A percentile compares a stretch with the other conserved stretches of the same genome.
These are phyloP conservation scores for Mythimna impura DNA, from an alignment of 2,888 invertebrate genomes.

Conservation along the genomic window DNA sequence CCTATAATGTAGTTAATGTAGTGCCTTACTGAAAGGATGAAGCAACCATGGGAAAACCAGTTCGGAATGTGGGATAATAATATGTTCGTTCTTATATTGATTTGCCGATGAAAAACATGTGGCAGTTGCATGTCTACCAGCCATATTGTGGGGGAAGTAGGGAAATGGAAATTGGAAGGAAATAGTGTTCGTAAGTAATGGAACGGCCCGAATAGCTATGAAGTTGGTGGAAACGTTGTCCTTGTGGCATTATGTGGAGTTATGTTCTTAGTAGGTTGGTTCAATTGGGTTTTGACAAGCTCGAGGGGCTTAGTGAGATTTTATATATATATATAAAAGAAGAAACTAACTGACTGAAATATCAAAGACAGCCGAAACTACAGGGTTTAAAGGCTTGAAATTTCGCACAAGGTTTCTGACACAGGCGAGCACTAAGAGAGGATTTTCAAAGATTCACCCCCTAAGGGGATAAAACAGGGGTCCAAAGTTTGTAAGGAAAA, in stretches of 20 bases:
- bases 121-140: slow-evolving; percentile 51
- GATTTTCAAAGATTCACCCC: no score
- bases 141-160: slow-evolving; percentile 33
- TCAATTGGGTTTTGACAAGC: slow-evolving; percentile 28
- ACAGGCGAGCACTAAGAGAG: no score
- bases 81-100: slow-evolving; percentile 51
- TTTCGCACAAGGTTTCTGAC: no score
- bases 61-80: slow-evolving; percentile 35
- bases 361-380: no score
- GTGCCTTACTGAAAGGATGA: slow-evolving; percentile 18
- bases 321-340: not conserved
- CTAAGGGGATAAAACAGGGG: no score
- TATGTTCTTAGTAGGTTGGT: slow-evolving; percentile 28
- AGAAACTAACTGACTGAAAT: no score
- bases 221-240: slow-evolving; percentile 33
- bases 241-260: slow-evolving; percentile 28
- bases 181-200: slow-evolving; percentile 60
- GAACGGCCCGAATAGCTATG: slow-evolving; percentile 42
- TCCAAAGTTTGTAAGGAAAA: no score
- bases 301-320: not conserved
- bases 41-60: slow-evolving; percentile 9
- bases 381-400: no score
- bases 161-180: slow-evolving; percentile 58
- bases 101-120: slow-evolving; percentile 54
- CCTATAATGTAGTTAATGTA: not conserved